phyloP scores from a whole-genome alignment of 1,140 invertebrate species.

The Pseudomyrmex concolor region DNA sequence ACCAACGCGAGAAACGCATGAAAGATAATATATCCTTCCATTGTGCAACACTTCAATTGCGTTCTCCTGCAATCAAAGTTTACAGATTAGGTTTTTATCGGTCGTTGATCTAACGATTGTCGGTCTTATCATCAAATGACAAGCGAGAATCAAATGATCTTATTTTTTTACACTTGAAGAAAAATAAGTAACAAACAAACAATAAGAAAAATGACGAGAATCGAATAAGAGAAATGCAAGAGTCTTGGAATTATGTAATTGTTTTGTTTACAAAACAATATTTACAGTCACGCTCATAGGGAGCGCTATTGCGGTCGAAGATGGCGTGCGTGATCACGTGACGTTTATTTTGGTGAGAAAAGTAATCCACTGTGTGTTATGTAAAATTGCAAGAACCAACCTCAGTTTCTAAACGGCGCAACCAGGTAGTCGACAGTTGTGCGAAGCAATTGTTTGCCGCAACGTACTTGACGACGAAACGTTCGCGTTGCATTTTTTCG shows the following conservation, averaged over 20 bases:
- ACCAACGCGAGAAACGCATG: constrained; percentile 65
- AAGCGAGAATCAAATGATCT: neutral
- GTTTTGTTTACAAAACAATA: too few species aligned
- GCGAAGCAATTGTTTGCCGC: constrained; percentile 79
- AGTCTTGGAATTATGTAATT: too few species aligned
- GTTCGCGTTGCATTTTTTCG: constrained; percentile 77
- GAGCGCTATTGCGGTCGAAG: neutral
- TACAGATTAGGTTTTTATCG: neutral
- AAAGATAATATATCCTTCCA: constrained; percentile 75
- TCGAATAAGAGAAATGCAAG: too few species aligned
- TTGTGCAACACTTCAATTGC: constrained; percentile 75
- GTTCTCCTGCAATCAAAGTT: constrained; percentile 73
- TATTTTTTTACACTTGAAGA: neutral
- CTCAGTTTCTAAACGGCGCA: constrained; percentile 69
- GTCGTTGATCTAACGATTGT: neutral
- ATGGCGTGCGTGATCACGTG: neutral
- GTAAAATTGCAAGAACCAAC: constrained; percentile 65
- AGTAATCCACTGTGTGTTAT: neutral
- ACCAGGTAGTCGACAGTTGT: constrained; percentile 75
- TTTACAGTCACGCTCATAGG: neutral
- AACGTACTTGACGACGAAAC: constrained; percentile 77
- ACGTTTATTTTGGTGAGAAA: constrained; percentile 20
- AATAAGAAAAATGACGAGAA: too few species aligned
- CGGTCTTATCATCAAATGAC: neutral
- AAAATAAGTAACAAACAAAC: too few species aligned